phyloP scores from a whole-genome alignment of 2,113 vertebrate species.

The Paradisaea rubra region DNA sequence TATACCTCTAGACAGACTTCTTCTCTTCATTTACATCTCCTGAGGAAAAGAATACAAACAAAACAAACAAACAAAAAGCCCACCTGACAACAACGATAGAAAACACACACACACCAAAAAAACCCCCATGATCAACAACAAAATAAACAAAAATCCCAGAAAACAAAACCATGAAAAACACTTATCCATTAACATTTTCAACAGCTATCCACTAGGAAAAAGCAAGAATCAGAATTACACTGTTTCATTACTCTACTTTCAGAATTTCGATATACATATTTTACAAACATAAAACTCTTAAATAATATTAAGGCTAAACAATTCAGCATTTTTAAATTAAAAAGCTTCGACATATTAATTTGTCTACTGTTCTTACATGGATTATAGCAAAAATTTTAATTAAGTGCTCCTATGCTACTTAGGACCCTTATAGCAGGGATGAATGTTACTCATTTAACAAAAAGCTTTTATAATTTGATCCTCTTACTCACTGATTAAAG shows the following conservation, averaged over 20 bases:
- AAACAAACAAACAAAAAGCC: not conserved
- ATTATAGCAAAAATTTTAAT: not conserved
- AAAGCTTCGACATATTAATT: not conserved
- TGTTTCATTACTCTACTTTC: not conserved
- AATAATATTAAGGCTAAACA: not conserved
- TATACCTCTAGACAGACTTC: not conserved
- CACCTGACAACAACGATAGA: not conserved
- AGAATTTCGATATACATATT: not conserved
- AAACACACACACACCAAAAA: not conserved
- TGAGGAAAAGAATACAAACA: not conserved
- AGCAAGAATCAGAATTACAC: not conserved
- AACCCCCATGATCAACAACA: not conserved
- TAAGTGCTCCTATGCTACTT: not conserved
- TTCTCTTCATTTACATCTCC: not conserved
- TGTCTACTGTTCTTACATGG: not conserved
- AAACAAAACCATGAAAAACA: not conserved
- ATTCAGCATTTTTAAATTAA: not conserved
- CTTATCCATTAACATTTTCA: not conserved
- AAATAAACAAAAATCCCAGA: not conserved
- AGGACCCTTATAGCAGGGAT: not conserved
- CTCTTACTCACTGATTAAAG: not conserved
- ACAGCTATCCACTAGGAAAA: not conserved
- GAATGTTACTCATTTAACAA: not conserved
- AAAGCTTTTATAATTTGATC: not conserved
- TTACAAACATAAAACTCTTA: not conserved